Base-by-base conservation (phyloP, 2,888 invertebrate species). In the Lithosia quadra region DNA sequence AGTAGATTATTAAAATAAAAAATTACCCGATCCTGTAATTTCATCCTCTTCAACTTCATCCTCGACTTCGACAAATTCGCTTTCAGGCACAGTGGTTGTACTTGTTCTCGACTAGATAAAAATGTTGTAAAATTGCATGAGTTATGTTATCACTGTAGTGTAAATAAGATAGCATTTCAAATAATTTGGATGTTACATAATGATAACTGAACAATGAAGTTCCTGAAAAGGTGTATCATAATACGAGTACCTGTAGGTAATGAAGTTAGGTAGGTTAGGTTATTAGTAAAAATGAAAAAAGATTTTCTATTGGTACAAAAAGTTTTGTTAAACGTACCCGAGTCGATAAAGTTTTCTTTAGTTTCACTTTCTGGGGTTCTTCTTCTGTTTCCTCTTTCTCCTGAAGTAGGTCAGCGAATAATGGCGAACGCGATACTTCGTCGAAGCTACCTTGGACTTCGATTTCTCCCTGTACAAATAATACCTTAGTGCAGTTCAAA, bases 401-500 rank as follows among this genome's bases (percentile, higher is more conserved):
- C 70, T 95, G 88, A 33, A 96, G 82, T 34, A 95, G 86, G 68
- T 95, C 93, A 11, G 91, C 90, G 73, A 95, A 95, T 24, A 94
- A 80, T 2, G 95, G 94, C 15, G 95, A 94, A 39, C 92, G 90
- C n/a, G 96, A 95, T 53, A 96, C 94, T 64, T 96, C 95, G 0
- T 92, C 89, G 77, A 95, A 96, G 0, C 87, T 92, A 2, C 96
- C 96, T 77, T 95, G 91, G 62, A 92, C 94, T 79, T 96, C 96
- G 60, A 97, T 92, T 88, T 95, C 95, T 5, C 97, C 97, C 97
- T 97, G 49, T 53, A 49, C 1, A 49, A 53, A 53, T 28, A 28
- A 33, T 9, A 55, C 63, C 7, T 28, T 22, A 56, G 22, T 55
- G 21, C 21, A 34, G n/a, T 55, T n/a, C 43, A 13, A 11, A 9